Evolutionary conservation across 1,140 invertebrate genomes (phyloP).

Genomic region (Drosophila sp.): DNA sequence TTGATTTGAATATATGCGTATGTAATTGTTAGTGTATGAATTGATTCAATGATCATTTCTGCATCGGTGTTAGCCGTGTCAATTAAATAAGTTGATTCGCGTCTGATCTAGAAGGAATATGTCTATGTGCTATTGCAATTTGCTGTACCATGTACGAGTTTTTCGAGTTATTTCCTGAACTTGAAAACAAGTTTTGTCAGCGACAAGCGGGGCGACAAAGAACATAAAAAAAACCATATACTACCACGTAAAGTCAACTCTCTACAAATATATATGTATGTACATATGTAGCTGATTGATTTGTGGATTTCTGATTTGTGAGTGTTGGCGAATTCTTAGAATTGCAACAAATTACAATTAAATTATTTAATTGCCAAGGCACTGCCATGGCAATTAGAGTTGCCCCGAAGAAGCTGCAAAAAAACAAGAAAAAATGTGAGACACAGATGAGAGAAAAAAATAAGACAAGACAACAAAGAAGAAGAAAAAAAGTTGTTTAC

Average conservation of each 20-base stretch:
- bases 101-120: slow-evolving; percentile 55
- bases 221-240: slow-evolving; percentile 31
- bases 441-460: not conserved
- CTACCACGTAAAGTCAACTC: not conserved
- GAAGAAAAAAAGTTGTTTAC: slow-evolving; percentile 69
- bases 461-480: slow-evolving; percentile 16
- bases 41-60: slow-evolving; percentile 17
- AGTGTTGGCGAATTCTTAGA: slow-evolving; percentile 63
- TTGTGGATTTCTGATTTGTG: slow-evolving; percentile 10
- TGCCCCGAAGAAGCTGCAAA: slow-evolving; percentile 10
- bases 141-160: slow-evolving; percentile 54
- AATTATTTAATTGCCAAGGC: slow-evolving; percentile 53
- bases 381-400: slow-evolving; percentile 18
- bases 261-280: slow-evolving; percentile 7
- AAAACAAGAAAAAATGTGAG: not conserved
- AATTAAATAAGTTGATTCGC: slow-evolving; percentile 39
- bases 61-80: slow-evolving; percentile 1
- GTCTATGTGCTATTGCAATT: slow-evolving; percentile 45
- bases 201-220: slow-evolving; percentile 10
- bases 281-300: slow-evolving; percentile 28
- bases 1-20: not conserved
- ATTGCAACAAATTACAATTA: slow-evolving; percentile 58
- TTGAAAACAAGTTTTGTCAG: slow-evolving; percentile 66
- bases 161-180: slow-evolving; percentile 74
- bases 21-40: not conserved